phyloP scores from a whole-genome alignment of 2,113 vertebrate species.

The Machaerirhynchus nigripectus region DNA sequence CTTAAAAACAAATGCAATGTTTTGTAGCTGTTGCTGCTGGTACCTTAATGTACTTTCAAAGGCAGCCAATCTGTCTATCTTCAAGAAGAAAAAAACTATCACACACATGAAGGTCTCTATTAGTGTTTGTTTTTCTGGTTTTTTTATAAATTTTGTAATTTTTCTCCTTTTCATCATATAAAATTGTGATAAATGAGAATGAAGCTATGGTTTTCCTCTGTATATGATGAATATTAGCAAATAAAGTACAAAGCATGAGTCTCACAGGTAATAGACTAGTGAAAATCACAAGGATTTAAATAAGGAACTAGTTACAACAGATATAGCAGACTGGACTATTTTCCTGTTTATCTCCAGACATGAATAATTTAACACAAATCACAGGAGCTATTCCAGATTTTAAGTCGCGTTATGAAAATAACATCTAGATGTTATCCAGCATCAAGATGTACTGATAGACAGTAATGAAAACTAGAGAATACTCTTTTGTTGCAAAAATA shows the following conservation, averaged over 20 bases:
- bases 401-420: neutral
- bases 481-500: neutral
- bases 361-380: neutral
- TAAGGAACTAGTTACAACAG: neutral
- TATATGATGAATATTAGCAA: neutral
- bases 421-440: neutral
- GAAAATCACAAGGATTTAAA: neutral
- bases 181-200: neutral
- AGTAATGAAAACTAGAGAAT: neutral
- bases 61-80: neutral
- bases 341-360: neutral
- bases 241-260: neutral
- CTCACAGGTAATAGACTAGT: neutral
- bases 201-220: neutral
- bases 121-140: neutral
- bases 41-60: constrained; percentile 27
- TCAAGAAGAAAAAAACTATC: neutral
- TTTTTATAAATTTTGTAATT: neutral
- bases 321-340: neutral
- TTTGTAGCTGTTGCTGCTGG: neutral
- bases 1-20: neutral
- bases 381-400: neutral
- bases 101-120: neutral
- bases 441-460: neutral
- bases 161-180: neutral